Percentiles rank a stretch among this genome's conserved stretches.
phyloP scores from a whole-genome alignment of 2,888 invertebrate genomes.

The Drosophila glabriapex region DNA sequence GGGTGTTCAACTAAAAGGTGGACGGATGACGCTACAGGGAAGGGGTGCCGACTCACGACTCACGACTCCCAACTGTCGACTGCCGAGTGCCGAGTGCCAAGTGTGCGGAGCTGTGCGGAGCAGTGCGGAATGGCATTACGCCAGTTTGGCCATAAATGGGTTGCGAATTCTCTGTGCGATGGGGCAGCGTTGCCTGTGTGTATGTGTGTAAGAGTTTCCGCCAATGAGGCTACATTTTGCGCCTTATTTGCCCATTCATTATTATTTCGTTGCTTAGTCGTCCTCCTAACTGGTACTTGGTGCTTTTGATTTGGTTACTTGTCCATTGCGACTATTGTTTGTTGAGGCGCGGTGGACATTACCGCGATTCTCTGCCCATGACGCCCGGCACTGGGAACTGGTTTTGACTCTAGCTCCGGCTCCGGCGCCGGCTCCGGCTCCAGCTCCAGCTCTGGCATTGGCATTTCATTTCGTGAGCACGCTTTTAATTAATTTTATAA shows the following conservation, averaged over 20 bases:
- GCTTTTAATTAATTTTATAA: slow-evolving; percentile 63
- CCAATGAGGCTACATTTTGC: slow-evolving; percentile 24
- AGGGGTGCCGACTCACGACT: not conserved
- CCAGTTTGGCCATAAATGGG: slow-evolving; percentile 34
- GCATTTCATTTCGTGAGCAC: slow-evolving; percentile 49
- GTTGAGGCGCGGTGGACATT: slow-evolving; percentile 22
- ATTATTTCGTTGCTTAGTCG: slow-evolving; percentile 56
- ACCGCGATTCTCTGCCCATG: not conserved
- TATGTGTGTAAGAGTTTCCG: slow-evolving; percentile 3
- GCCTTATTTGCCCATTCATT: slow-evolving; percentile 63
- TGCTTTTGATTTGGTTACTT: slow-evolving; percentile 37
- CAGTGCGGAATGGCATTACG: slow-evolving; percentile 4
- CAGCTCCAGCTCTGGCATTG: not conserved
- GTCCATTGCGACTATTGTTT: slow-evolving; percentile 54
- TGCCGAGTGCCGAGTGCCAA: not conserved
- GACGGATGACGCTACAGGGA: not conserved
- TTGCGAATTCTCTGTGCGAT: slow-evolving; percentile 15
- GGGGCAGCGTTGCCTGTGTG: slow-evolving; percentile 1
- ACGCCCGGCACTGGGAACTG: not conserved
- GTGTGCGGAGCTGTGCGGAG: too few relatives aligned
- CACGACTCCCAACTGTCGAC: not conserved
- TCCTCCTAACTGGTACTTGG: slow-evolving; percentile 13
- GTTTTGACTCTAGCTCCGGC: too few relatives aligned
- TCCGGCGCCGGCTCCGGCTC: not conserved
- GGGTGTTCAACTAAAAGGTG: slow-evolving; percentile 6